Conservation (phyloP, 30 jellyfish, hydroid and myxozoan species). For the Hydractinia symbiolongicarpus region DNA sequence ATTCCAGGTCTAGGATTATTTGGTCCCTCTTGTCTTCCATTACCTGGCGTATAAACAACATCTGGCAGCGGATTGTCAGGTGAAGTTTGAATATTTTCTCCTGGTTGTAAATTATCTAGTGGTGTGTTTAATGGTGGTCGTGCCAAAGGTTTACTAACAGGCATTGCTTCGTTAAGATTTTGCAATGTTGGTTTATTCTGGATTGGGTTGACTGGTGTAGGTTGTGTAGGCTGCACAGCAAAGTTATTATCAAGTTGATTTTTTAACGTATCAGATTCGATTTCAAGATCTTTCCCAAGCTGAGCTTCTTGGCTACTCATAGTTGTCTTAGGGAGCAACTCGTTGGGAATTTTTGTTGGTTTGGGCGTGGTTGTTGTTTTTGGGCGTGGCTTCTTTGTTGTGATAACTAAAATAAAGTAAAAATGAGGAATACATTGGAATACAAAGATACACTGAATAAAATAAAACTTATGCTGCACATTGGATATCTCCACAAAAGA, state of each 20-base stretch:
- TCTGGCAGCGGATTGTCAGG: neutral
- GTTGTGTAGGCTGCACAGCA: neutral
- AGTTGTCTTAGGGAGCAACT: constrained; percentile 8
- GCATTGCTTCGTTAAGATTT: neutral
- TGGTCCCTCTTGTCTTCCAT: constrained; percentile 6
- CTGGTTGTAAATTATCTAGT: neutral
- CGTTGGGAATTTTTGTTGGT: constrained; percentile 10
- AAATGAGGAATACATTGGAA: neutral
- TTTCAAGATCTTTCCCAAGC: neutral
- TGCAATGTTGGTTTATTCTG: neutral
- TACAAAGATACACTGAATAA: neutral
- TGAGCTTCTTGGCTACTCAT: neutral
- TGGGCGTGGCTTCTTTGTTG: neutral
- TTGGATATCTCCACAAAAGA: neutral
- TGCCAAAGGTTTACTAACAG: neutral
- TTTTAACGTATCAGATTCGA: neutral
- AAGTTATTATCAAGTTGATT: neutral
- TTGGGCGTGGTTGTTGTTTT: constrained; percentile 8
- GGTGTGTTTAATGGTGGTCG: neutral
- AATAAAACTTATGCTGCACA: too few relatives aligned
- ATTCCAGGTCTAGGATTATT: constrained; percentile 9
- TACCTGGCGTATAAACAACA: constrained; percentile 8
- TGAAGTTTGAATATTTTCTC: neutral
- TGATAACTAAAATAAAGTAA: constrained; percentile 1
- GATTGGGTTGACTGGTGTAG: neutral